Percentiles rank a stretch among this genome's conserved stretches.
Conservation (phyloP, 1,140 invertebrate genomes). For the Ladona fulva region DNA sequence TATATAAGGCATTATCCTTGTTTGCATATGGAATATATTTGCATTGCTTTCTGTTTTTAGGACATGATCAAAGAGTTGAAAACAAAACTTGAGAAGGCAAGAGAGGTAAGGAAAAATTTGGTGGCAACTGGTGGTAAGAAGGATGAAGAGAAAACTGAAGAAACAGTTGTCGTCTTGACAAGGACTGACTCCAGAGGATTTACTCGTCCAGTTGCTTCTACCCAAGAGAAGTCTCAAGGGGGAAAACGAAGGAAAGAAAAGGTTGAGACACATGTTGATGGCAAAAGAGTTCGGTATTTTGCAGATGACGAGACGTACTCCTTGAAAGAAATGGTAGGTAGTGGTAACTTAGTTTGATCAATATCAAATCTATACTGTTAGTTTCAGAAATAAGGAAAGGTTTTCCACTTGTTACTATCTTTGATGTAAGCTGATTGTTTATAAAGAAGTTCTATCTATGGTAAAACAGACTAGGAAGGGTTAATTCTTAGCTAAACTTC, state of each 20-base stretch:
- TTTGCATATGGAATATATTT: too few relatives aligned
- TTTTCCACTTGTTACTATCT: too few relatives aligned
- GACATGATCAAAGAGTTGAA: slow-evolving; percentile 61
- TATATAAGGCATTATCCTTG: too few relatives aligned
- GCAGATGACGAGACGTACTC: slow-evolving; percentile 84
- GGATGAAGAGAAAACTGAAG: slow-evolving; percentile 34
- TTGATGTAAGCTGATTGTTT: too few relatives aligned
- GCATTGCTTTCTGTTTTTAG: slow-evolving; percentile 28
- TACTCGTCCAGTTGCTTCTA: slow-evolving; percentile 26
- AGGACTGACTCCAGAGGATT: slow-evolving; percentile 56
- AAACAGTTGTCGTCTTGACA: slow-evolving; percentile 60
- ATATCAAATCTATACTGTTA: too few relatives aligned
- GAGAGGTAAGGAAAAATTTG: slow-evolving; percentile 43
- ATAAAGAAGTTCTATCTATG: too few relatives aligned
- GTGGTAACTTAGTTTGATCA: too few relatives aligned
- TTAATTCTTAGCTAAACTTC: too few relatives aligned
- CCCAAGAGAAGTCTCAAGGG: slow-evolving; percentile 29
- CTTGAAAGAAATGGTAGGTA: slow-evolving; percentile 70
- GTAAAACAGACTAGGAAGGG: too few relatives aligned
- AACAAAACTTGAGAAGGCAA: slow-evolving; percentile 59
- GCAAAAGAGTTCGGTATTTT: slow-evolving; percentile 73
- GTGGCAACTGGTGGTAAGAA: slow-evolving; percentile 18
- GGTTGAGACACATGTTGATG: slow-evolving; percentile 61
- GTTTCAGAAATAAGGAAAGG: too few relatives aligned
- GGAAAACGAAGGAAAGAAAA: slow-evolving; percentile 46